Conservation (phyloP, 2,113 vertebrate species). For the Vireo altiloquus region DNA sequence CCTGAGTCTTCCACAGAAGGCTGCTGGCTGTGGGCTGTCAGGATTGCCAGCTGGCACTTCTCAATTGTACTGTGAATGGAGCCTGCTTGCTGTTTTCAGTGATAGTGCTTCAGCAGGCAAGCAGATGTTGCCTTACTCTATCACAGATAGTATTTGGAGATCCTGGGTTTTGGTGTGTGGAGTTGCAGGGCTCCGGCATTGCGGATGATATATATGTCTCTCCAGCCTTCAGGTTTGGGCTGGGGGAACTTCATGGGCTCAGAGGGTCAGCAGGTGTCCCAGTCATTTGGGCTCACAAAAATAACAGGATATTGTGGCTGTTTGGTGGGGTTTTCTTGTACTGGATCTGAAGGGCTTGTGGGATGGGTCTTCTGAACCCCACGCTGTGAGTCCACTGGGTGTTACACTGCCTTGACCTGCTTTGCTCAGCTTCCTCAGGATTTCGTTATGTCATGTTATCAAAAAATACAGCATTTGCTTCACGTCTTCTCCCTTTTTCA, state of each 20-base stretch:
- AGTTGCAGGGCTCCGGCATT: neutral
- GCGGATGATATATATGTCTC: rapidly evolving
- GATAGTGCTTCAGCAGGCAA: rapidly evolving
- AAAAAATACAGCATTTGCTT: neutral
- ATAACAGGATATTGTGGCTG: neutral
- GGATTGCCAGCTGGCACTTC: neutral
- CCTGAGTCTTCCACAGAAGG: neutral
- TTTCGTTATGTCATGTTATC: neutral
- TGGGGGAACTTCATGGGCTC: neutral
- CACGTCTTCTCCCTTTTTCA: neutral
- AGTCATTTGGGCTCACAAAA: neutral
- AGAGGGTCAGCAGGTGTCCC: neutral
- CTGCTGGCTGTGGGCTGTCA: neutral
- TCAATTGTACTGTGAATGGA: neutral
- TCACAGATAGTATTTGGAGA: neutral
- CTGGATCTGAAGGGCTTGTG: neutral
- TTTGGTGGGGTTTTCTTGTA: neutral
- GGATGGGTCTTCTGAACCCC: neutral
- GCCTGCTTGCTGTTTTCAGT: neutral
- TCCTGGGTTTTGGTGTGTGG: rapidly evolving
- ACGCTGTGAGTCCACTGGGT: rapidly evolving
- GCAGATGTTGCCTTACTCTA: neutral
- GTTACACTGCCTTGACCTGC: rapidly evolving
- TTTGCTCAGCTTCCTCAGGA: neutral
- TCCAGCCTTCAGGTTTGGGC: neutral